Evolutionary conservation across 2,113 vertebrate genomes (phyloP).

Genomic region (Pica pica): DNA sequence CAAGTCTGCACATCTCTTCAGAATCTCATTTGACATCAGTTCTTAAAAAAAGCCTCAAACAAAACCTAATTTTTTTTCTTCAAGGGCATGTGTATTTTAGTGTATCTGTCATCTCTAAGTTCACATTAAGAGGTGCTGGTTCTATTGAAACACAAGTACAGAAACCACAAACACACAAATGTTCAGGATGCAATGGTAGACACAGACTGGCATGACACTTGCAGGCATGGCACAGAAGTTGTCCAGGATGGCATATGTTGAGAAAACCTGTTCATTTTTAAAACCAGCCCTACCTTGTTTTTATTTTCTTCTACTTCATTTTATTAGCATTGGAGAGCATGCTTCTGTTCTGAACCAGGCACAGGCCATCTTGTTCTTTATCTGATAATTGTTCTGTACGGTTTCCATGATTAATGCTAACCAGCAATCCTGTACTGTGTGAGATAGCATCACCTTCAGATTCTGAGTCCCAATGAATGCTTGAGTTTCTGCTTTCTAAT

Average conservation of each 20-base stretch:
- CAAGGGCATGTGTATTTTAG: accelerated
- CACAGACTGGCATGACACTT: neutral
- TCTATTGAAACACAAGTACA: neutral
- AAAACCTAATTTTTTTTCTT: neutral
- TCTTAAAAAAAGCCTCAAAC: neutral
- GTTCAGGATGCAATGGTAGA: neutral
- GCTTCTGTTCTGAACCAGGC: neutral
- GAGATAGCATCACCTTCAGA: neutral
- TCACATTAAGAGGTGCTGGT: neutral
- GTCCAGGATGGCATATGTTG: neutral
- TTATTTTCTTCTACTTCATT: neutral
- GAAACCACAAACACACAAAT: neutral
- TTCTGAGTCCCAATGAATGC: neutral
- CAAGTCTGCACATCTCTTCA: neutral
- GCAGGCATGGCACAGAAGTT: neutral
- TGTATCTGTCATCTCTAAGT: neutral
- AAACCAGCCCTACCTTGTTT: neutral
- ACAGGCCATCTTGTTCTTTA: neutral
- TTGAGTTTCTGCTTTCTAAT: neutral
- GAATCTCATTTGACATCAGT: neutral
- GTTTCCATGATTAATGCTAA: neutral
- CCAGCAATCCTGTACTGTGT: neutral
- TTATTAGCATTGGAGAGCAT: neutral
- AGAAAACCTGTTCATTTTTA: neutral
- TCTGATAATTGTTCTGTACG: neutral